Base-by-base conservation (phyloP, 2,113 vertebrate species). In the Aptenodytes forsteri region DNA sequence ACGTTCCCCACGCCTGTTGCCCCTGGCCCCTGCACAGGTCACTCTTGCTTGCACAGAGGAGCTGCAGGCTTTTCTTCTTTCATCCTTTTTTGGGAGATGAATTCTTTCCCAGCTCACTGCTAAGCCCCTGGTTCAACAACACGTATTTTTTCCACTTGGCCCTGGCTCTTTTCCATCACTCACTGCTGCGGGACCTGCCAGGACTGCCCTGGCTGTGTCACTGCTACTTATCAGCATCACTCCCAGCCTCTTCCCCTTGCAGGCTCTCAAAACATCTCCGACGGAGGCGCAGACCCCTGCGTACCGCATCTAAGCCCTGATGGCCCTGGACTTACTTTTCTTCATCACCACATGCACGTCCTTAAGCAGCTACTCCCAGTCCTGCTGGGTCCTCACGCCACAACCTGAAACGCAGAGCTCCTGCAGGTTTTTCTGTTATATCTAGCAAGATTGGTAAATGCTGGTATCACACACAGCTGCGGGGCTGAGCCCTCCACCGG, bases 81-180 rank as follows among this genome's bases (percentile, higher is more conserved):
- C 83, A 73, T 69, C 87, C 73, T 70, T 94, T 95, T 95, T 76
- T 79, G 73, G 89, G 70, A 94, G 69, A 76, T 17, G 38, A 95
- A 93, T 81, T 89, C 87, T 81, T 89, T 87, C 87, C 65, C 66
- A 76, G 89, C 61, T 97, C 84, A 61, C 52, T 87, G 81, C 87
- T 96, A 94, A 96, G 87, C 70, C 90, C 40, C 61, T 26, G 15
- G 12, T 89, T 91, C 84, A 94, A 79, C 70, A 87, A 79, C 47
- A 87, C 0, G 1, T 50, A 30, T 72, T 82, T 93, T 93, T 90
- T 85, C 93, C 92, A 93, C 84, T 97, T 91, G 84, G 91, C 66
- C 56, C 34, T 20, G 66, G 70, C 54, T 95, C 62, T 73, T 85
- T 25, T 11, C 69, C 66, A 82, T 87, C 92, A 82, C 44, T 97